Evolutionary conservation across 2,113 vertebrate genomes (phyloP), one percentile per base, ranked within the genome.

Genomic region (Hippoglossus stenolepis): DNA sequence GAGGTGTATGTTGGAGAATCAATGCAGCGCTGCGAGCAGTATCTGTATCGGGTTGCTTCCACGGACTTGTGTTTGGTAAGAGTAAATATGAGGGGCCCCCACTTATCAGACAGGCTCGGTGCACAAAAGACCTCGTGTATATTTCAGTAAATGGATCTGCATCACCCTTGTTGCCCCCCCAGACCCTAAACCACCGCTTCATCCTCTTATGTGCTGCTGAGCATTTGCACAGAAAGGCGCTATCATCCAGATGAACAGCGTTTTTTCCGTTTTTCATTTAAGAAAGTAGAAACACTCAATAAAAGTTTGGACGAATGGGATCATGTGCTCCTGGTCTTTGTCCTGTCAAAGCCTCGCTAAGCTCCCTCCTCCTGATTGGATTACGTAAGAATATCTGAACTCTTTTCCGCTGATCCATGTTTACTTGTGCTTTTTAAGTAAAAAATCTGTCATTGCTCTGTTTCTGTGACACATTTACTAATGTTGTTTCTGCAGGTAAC

Each of bases 121-220:
- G 47, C 80, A 89, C 79, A 82, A 82, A 84, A 86, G 70, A 73
- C 51, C 63, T 67, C 73, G 58, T 84, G 72, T 70, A 61, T 67
- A 40, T 72, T 76, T 67, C 64, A 84, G 77, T 73, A 78, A 84
- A 71, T 87, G 74, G 73, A 80, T 84, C 78, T 67, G 54, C 64
- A 47, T 83, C 68, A 57, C 75, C 18, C 80, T 49, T 63, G 72
- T 71, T 73, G 51, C 38, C 56, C 73, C 56, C 66, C n/a, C n/a
- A 57, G 68, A 82, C 70, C 63, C 70, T 13, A 49, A 80, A 53
- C 61, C 67, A 5, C 35, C 15, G 15, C 47, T 62, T 49, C 35
- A 58, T 24, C 75, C 49, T 43, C 4, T 3, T 18, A 20, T 7
- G 14, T 40, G 28, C 31, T 31, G 58, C 45, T 62, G 49, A 76